Evolutionary conservation across 2,888 invertebrate genomes (phyloP).

Genomic region (Piscicola geometra): DNA sequence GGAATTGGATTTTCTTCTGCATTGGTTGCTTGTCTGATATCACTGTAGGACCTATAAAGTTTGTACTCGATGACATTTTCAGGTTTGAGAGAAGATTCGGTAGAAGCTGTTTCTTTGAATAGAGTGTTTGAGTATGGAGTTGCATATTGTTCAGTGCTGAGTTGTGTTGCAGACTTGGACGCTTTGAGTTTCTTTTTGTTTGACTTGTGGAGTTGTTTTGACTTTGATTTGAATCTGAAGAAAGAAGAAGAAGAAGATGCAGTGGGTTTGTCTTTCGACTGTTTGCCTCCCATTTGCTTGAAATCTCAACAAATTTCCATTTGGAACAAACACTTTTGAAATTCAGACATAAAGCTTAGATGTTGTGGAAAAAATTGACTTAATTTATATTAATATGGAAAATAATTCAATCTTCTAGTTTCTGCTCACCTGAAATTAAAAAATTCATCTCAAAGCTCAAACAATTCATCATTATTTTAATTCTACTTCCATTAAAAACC

Average conservation of each 20-base stretch:
- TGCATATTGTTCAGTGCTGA: neutral
- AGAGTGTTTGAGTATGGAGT: neutral
- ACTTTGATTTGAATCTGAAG: constrained; percentile 9
- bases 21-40: neutral
- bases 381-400: neutral
- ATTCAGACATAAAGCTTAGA: too few relatives aligned
- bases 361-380: too few relatives aligned
- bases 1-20: neutral
- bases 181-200: neutral
- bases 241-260: neutral
- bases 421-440: neutral
- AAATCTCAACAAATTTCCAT: neutral
- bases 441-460: too few relatives aligned
- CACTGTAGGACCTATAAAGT: neutral
- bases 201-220: neutral
- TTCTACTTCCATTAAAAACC: too few relatives aligned
- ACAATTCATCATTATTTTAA: too few relatives aligned
- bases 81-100: neutral
- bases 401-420: neutral
- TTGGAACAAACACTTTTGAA: too few relatives aligned
- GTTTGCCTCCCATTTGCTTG: neutral
- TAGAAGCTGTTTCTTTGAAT: too few relatives aligned
- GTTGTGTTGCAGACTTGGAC: neutral
- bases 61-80: constrained; percentile 1
- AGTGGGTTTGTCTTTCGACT: neutral